phyloP scores from a whole-genome alignment of 2,888 invertebrate genomes.

The Napeogenes inachia region DNA sequence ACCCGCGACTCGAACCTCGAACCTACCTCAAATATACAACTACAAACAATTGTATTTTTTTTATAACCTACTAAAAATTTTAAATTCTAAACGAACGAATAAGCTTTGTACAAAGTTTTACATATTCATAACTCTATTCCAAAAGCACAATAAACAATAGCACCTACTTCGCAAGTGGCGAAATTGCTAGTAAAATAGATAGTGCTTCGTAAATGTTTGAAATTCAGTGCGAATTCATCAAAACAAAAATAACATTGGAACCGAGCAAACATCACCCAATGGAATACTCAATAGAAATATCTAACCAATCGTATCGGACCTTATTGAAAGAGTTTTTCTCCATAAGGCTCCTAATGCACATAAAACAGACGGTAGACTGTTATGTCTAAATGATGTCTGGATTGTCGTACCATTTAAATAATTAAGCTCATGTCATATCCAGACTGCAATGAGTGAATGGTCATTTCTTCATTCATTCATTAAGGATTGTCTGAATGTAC shows the following conservation, averaged over 20 bases:
- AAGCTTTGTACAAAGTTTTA: neutral
- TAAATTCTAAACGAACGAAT: neutral
- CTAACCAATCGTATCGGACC: neutral
- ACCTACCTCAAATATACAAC: neutral
- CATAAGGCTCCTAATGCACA: neutral
- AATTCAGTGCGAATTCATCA: constrained; percentile 4
- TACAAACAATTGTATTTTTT: neutral
- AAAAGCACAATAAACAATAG: constrained; percentile 4
- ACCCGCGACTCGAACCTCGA: no score
- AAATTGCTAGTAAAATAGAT: constrained; percentile 5
- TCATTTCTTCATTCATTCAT: no score
- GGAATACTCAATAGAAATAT: neutral
- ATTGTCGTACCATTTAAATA: no score
- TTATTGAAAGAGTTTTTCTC: neutral
- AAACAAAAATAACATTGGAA: constrained; percentile 4
- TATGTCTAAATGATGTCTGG: no score
- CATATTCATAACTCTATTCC: constrained; percentile 5
- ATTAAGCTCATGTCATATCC: no score
- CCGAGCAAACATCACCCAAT: neutral
- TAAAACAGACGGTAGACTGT: neutral
- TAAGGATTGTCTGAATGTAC: no score
- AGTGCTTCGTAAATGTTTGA: neutral
- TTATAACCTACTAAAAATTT: neutral
- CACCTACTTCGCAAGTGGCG: neutral
- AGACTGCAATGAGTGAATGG: no score